Conservation (phyloP, 2,888 invertebrate genomes). For the Hypsopygia costalis region DNA sequence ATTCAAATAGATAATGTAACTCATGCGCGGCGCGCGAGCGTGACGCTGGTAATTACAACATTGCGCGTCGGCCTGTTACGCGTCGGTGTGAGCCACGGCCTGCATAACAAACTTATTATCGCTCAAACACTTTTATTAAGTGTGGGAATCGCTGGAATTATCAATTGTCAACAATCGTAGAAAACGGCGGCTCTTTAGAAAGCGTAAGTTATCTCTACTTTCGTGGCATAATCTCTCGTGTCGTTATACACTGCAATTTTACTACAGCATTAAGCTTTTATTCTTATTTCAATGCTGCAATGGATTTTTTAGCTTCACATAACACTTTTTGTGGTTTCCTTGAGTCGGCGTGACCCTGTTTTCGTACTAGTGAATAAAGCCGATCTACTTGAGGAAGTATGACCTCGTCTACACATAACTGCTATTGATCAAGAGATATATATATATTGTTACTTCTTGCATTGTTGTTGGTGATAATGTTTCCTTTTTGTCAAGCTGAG, state of each 20-base stretch:
- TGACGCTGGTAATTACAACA: constrained; percentile 14
- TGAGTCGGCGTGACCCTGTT: constrained; percentile 8
- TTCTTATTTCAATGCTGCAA: background rate
- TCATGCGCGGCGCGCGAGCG: constrained; percentile 2
- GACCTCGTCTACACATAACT: constrained; percentile 5
- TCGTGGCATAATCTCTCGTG: constrained; percentile 13
- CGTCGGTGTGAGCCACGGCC: constrained; percentile 22
- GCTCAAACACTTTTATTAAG: constrained; percentile 26
- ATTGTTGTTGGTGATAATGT: constrained; percentile 21
- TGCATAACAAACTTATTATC: constrained; percentile 20
- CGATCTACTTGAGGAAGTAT: constrained; percentile 7
- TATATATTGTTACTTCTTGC: constrained; percentile 4
- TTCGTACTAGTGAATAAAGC: constrained; percentile 5
- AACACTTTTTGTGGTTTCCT: constrained; percentile 3
- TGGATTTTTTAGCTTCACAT: background rate
- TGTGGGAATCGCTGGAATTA: constrained; percentile 34
- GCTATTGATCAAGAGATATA: constrained; percentile 4
- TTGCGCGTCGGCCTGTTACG: constrained; percentile 7
- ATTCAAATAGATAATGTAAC: constrained; percentile 2
- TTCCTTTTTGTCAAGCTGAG: background rate
- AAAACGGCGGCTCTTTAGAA: constrained; percentile 27
- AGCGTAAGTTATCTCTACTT: constrained; percentile 31
- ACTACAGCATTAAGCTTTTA: background rate
- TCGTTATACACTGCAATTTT: constrained; percentile 6
- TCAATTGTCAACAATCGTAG: constrained; percentile 27